Percentiles rank a stretch among this genome's conserved stretches.
Evolutionary conservation across 1,140 invertebrate genomes (phyloP).

Genomic region (Sarcophaga peregrina): DNA sequence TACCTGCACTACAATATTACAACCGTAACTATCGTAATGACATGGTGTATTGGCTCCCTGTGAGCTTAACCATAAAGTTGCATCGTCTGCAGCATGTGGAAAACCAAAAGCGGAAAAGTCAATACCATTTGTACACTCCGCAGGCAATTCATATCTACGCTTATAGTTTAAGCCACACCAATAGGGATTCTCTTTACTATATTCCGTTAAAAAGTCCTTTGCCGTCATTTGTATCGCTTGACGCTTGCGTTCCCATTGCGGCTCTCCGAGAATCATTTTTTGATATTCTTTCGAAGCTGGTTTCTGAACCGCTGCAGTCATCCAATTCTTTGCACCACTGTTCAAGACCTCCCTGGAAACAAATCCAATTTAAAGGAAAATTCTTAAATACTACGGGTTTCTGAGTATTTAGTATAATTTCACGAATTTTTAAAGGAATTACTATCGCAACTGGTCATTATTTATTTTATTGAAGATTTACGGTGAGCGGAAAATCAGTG

Average conservation of each 20-base stretch:
- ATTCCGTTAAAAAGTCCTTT: conserved; percentile 71
- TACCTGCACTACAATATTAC: conserved; percentile 90
- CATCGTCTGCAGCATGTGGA: conserved; percentile 73
- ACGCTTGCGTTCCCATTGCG: conserved; percentile 82
- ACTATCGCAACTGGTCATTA: not conserved
- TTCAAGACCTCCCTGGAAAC: conserved; percentile 58
- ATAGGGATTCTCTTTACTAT: conserved; percentile 68
- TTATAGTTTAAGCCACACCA: conserved; percentile 71
- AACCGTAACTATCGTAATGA: conserved; percentile 94
- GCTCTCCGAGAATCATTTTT: conserved; percentile 67
- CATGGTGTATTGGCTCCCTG: conserved; percentile 90
- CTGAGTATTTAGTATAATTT: conserved; percentile 57
- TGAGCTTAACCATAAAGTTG: conserved; percentile 91
- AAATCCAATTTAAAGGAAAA: conserved; percentile 56
- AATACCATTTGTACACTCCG: conserved; percentile 51
- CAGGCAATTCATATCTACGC: conserved; percentile 52
- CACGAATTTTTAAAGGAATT: conserved; percentile 47
- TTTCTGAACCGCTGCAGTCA: conserved; percentile 52
- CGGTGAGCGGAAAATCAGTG: not conserved
- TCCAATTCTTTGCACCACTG: conserved; percentile 69
- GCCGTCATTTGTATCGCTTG: conserved; percentile 70
- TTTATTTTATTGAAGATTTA: not conserved
- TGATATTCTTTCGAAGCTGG: conserved; percentile 66
- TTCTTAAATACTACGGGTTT: conserved; percentile 55
- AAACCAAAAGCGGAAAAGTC: conserved; percentile 75